phyloP scores from a whole-genome alignment of 2,113 vertebrate species.

The Lepisosteus oculatus region DNA sequence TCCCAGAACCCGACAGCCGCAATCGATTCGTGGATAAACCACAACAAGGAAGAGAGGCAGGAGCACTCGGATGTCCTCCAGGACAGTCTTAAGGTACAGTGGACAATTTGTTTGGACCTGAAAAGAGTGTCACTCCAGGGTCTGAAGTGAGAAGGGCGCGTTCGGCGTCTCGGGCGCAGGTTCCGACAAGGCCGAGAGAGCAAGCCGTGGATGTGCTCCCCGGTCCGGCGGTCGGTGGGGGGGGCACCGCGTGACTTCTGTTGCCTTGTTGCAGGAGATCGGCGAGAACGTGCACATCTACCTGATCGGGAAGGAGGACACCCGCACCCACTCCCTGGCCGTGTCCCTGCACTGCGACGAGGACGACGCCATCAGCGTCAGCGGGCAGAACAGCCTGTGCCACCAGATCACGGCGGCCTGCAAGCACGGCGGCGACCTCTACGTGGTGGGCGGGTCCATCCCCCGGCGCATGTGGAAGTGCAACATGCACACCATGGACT shows the following conservation, averaged over 20 bases:
- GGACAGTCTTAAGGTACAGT: conserved; percentile 86
- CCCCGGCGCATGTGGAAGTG: conserved; percentile 99
- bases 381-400: conserved; percentile 94
- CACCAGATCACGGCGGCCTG: conserved; percentile 97
- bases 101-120: neutral
- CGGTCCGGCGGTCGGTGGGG: too few relatives aligned
- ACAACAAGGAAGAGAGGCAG: conserved; percentile 92
- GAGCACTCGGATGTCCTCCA: conserved; percentile 81
- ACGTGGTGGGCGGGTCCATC: conserved; percentile 94
- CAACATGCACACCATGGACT: conserved; percentile 97
- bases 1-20: conserved; percentile 90
- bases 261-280: conserved; percentile 74
- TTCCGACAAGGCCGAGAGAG: too few relatives aligned
- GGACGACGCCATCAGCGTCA: conserved; percentile 88
- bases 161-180: too few relatives aligned
- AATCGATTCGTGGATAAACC: conserved; percentile 92
- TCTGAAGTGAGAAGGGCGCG: too few relatives aligned
- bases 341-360: conserved; percentile 93
- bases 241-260: neutral
- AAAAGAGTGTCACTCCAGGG: too few relatives aligned
- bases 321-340: conserved; percentile 88
- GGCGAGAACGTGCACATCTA: conserved; percentile 97
- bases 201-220: too few relatives aligned
- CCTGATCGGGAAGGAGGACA: conserved; percentile 93
- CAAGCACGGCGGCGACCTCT: conserved; percentile 91